phyloP scores from a whole-genome alignment of 2,113 vertebrate species.

The Chroicocephalus ridibundus region DNA sequence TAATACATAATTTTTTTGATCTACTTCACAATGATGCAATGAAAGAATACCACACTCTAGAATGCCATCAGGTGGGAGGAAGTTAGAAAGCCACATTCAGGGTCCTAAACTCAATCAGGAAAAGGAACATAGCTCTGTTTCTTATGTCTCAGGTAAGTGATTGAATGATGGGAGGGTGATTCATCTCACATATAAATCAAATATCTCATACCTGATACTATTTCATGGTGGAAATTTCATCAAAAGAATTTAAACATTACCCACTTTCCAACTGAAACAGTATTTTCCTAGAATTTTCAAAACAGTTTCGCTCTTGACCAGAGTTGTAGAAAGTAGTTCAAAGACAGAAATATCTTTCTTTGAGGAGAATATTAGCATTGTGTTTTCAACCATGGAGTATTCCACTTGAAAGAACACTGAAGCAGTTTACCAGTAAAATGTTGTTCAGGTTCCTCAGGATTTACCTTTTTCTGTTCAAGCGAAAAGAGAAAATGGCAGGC shows the following conservation, averaged over 20 bases:
- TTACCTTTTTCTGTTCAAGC: background rate
- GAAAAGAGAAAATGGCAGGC: background rate
- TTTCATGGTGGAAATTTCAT: background rate
- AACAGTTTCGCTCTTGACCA: background rate
- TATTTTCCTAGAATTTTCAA: background rate
- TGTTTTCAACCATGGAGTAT: background rate
- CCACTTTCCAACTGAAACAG: background rate
- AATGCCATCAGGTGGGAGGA: background rate
- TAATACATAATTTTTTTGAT: background rate
- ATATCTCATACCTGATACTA: background rate
- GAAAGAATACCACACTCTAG: background rate
- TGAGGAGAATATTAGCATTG: background rate
- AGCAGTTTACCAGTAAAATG: background rate
- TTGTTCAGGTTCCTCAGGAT: background rate
- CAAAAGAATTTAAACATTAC: background rate
- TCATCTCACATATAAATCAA: background rate
- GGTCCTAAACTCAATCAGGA: background rate
- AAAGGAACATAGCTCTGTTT: background rate
- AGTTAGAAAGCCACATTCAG: background rate
- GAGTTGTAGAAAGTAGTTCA: background rate
- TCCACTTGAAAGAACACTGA: background rate
- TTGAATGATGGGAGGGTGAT: background rate
- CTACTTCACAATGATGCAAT: background rate
- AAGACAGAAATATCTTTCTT: background rate
- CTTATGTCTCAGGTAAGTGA: background rate